Evolutionary conservation across 2,113 vertebrate genomes (phyloP), one percentile per base, ranked within the genome.

Genomic region (Bostrychus sinensis): DNA sequence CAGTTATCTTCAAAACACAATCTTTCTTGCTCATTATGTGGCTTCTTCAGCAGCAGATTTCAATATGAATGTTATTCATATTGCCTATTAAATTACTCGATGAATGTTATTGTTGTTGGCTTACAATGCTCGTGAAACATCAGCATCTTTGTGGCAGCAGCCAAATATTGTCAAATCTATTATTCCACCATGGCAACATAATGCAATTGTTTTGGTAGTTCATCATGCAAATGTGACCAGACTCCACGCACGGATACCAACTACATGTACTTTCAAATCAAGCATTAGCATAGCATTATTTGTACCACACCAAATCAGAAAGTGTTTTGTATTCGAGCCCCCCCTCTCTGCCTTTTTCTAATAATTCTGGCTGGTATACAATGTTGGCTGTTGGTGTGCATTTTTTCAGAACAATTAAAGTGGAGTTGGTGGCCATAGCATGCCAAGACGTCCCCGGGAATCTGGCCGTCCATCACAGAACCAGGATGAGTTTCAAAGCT

Each of bases 391-490:
- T 56, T 51, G 67, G 32, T 51, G 50, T 56, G 43, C 41, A 28
- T 80, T 82, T 84, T 48, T 69, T 72, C 56, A 37, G 73, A 86
- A 84, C 84, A 89, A 83, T 86, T 77, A 82, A 80, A 86, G 74
- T 79, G 77, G 72, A 85, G 75, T 56, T 10, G 16, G 62, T 65
- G 73, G 74, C 73, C 53, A 36, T 62, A 22, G 62, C 75, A 53
- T 78, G 89, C 89, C 87, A 90, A 87, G 65, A 65, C 68, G 57
- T 77, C 45, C 70, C 77, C 79, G 62, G 83, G 84, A 82, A 79
- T 77, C 86, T 90, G 89, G 89, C 87, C 41, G 65, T 83, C 81
- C 80, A 84, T 88, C 74, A 88, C 82, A 87, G 67, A 65, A 76
- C 70, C 11, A 70, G 76, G 81, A 84, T 67, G 73, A 84, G 82